phyloP scores from a whole-genome alignment of 2,888 invertebrate species.

The Hemithea aestivaria region DNA sequence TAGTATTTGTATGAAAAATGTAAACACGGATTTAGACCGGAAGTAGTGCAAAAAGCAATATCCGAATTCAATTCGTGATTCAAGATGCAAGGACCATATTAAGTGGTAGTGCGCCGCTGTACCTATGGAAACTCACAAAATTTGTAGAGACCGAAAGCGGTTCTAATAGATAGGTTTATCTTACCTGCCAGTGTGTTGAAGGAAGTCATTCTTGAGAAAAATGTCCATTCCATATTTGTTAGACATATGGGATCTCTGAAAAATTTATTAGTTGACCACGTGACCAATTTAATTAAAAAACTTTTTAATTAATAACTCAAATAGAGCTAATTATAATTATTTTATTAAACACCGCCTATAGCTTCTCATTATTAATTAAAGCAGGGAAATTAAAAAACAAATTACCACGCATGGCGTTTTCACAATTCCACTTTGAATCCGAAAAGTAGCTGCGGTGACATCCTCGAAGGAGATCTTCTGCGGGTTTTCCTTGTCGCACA shows the following conservation, averaged over 20 bases:
- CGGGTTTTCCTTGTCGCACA: slow-evolving; percentile 85
- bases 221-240: slow-evolving; percentile 89
- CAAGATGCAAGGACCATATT: too few species aligned
- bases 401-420: slow-evolving; percentile 92
- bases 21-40: too few species aligned
- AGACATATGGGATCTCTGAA: slow-evolving; percentile 91
- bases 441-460: slow-evolving; percentile 92
- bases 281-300: not conserved
- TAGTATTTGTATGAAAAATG: too few species aligned
- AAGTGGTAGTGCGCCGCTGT: too few species aligned
- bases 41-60: too few species aligned
- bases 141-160: too few species aligned
- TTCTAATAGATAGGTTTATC: not conserved
- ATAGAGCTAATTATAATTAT: too few species aligned
- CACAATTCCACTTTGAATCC: slow-evolving; percentile 89
- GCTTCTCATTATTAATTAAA: not conserved
- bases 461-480: slow-evolving; percentile 88
- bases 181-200: slow-evolving; percentile 96
- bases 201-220: slow-evolving; percentile 95
- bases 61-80: too few species aligned
- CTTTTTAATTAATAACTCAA: too few species aligned
- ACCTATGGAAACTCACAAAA: too few species aligned
- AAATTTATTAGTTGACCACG: slow-evolving; percentile 20
- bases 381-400: not conserved
- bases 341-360: not conserved